Evolutionary conservation across 2,888 invertebrate species (phyloP), one percentile per base, ranked within the genome.

Genomic region (Drosophila kokeensis): DNA sequence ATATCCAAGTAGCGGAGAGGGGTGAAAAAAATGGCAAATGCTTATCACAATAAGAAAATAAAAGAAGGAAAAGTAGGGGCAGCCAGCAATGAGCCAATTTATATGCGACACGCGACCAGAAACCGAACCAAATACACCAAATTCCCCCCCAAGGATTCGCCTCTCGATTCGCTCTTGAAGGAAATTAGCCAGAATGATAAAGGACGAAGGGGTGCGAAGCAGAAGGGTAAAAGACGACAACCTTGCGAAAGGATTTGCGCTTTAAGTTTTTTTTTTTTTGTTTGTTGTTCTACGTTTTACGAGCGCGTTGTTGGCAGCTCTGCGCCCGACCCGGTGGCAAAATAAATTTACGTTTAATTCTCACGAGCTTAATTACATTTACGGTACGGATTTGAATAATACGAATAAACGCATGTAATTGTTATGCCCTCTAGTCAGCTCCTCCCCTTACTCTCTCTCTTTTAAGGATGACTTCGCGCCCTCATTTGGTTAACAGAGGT

Each of bases 331-430:
- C 65, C 24, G 71, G 65, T 60, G 71, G 57, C 60, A 32, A 84
- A 82, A 82, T 77, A 84, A 81, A 89, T 89, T 78, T 75, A 60
- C 82, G 88, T 73, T 82, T 69, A 87, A 87, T 86, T 88, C 90
- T 75, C 86, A 76, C 65, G 90, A 88, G 90, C 86, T 87, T 89
- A 89, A 87, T 87, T 89, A 88, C 83, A 73, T 89, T 89, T 72
- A 86, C 81, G 90, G 55, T 2, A 40, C 77, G 78, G 83, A 89
- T 88, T 85, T 83, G 79, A 82, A 87, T 81, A 79, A 87, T 76
- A 84, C 11, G 34, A 68, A 68, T 73, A 76, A 85, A 79, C 73
- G 76, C 74, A 59, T 82, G 73, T 87, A 85, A 88, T 83, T 86
- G 79, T 71, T 54, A 57, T 59, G 50, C 63, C n/a, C 36, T 18